phyloP scores from a whole-genome alignment of 2,888 invertebrate genomes.

The Ceramica pisi region DNA sequence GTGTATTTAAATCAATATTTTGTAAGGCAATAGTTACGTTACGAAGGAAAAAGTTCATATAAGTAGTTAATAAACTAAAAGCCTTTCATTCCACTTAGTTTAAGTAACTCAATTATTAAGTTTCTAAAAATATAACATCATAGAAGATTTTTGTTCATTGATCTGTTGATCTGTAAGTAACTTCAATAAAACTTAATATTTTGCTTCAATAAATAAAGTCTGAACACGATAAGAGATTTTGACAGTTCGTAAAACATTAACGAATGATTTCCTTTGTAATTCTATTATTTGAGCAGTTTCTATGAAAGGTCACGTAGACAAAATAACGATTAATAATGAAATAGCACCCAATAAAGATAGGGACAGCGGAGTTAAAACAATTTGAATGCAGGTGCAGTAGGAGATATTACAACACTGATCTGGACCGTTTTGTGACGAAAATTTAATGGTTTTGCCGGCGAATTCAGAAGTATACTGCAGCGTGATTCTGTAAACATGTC shows the following conservation, averaged over 20 bases:
- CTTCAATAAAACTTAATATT: constrained; percentile 14
- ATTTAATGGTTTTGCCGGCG: constrained; percentile 8
- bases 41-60: neutral
- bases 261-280: constrained; percentile 34
- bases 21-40: too few species aligned
- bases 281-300: constrained; percentile 41
- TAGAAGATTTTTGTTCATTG: constrained; percentile 24
- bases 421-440: constrained; percentile 23
- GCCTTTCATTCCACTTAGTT: constrained; percentile 2
- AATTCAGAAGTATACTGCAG: constrained; percentile 6
- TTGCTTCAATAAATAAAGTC: constrained; percentile 4
- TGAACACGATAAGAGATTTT: constrained; percentile 31
- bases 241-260: constrained; percentile 25
- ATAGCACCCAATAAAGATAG: constrained; percentile 56
- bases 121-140: neutral
- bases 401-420: constrained; percentile 35
- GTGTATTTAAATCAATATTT: too few species aligned
- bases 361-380: constrained; percentile 19
- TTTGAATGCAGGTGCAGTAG: constrained; percentile 55
- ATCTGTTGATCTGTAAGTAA: constrained; percentile 18
- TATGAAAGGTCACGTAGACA: constrained; percentile 40
- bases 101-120: neutral
- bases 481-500: too few species aligned
- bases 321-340: constrained; percentile 52
- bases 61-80: too few species aligned